Evolutionary conservation across 2,888 invertebrate genomes (phyloP).

Genomic region (Stenichneumon culpator): DNA sequence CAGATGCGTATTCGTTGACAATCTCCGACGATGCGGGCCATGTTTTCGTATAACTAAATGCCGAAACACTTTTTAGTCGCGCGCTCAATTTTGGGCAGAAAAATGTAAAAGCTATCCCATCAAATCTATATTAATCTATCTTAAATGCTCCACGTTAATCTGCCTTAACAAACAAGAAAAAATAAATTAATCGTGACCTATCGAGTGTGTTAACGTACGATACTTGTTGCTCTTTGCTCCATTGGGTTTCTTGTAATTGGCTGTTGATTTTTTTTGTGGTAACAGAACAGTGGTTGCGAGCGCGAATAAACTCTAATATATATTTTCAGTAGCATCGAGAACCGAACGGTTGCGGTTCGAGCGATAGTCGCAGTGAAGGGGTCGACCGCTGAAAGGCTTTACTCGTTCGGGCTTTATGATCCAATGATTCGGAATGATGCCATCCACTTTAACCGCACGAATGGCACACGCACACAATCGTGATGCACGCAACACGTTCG

Average conservation of each 20-base stretch:
- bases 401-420: constrained; percentile 35
- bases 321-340: constrained; percentile 18
- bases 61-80: too few species aligned
- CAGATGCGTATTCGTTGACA: neutral
- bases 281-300: neutral
- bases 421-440: constrained; percentile 47
- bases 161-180: too few species aligned
- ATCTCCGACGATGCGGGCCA: neutral
- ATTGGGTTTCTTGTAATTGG: constrained; percentile 5
- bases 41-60: too few species aligned
- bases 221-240: neutral
- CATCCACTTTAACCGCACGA: constrained; percentile 46
- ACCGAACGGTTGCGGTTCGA: constrained; percentile 12
- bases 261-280: neutral
- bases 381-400: constrained; percentile 9
- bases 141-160: too few species aligned
- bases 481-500: neutral
- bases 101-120: too few species aligned
- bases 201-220: neutral
- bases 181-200: too few species aligned
- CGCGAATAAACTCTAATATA: neutral
- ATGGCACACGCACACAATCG: constrained; percentile 2
- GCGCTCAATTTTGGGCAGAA: too few species aligned
- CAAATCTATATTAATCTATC: too few species aligned
- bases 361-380: neutral